Base-by-base conservation (phyloP, 2,113 vertebrate genomes). In the Syrmaticus mikado region DNA sequence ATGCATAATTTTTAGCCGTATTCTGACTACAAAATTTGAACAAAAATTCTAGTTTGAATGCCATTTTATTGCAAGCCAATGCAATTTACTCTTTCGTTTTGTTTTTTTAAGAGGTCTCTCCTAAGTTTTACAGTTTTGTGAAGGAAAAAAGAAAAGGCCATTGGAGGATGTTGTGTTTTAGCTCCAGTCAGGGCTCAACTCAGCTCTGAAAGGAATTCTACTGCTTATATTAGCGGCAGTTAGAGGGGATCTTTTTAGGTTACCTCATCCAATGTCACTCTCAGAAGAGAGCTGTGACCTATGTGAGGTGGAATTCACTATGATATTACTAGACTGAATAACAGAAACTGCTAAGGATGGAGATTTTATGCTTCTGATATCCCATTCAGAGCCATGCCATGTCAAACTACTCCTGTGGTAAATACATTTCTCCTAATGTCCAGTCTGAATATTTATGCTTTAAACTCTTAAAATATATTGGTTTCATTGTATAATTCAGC, bases 1-100 rank as follows among this genome's bases (percentile, higher is more conserved):
- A 52, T 70, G 41, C 62, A 30, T 80, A 70, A 94, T 94, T 97
- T 97, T 94, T 79, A 92, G 74, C 94, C 87, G 98, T 98, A 98
- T 98, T 98, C 98, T 98, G 95, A 86, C 94, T 97, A 94, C 88
- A 96, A 96, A 89, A 95, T 76, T 92, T 81, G 61, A 96, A 96
- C 38, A 11, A 74, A n/a, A 91, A 95, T 94, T 96, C 34, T 90
- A 74, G 70, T 96, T 95, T 85, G 64, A 87, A 94, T 93, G 85
- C 97, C 96, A 94, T 84, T 95, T 85, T 61, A 45, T 21, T 96
- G 92, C 92, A 82, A 81, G 52, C 24, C 85, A 71, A 79, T 72
- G n/a, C 43, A 74, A 78, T 81, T 87, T 62, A 71, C 57, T 71
- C 18, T 7, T 75, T 77, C 85, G 60, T 50, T 13, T 50, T 50